phyloP scores from a whole-genome alignment of 2,888 invertebrate genomes.

The Auanema freiburgensis region DNA sequence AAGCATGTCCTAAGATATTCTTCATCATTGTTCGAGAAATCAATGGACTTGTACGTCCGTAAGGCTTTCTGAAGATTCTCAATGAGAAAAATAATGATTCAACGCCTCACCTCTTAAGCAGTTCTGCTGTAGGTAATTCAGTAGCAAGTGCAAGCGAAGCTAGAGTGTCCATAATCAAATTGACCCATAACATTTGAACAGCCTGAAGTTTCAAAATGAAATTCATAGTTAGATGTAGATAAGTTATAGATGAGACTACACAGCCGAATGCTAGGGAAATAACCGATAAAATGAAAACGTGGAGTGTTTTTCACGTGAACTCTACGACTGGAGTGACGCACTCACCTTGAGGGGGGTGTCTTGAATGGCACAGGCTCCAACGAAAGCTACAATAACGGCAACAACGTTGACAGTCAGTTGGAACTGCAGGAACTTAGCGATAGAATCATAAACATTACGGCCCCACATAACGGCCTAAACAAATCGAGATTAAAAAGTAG shows the following conservation, averaged over 20 bases:
- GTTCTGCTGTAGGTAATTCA: constrained; percentile 68
- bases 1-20: constrained; percentile 78
- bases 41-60: constrained; percentile 67
- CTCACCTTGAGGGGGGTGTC: constrained; percentile 65
- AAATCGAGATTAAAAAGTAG: background rate
- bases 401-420: constrained; percentile 69
- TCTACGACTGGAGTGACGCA: too few relatives aligned
- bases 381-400: constrained; percentile 69
- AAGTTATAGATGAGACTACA: background rate
- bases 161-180: constrained; percentile 70
- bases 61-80: constrained; percentile 32
- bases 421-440: constrained; percentile 70
- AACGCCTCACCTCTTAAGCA: constrained; percentile 68
- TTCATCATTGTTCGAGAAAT: constrained; percentile 72
- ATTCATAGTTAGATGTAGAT: background rate
- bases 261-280: background rate
- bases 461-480: constrained; percentile 69
- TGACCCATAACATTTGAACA: constrained; percentile 70
- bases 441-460: constrained; percentile 70
- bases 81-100: background rate
- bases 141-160: constrained; percentile 70
- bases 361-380: constrained; percentile 69
- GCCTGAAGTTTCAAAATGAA: constrained; percentile 31
- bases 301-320: too few relatives aligned
- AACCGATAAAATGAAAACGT: background rate